Evolutionary conservation across 2,797 vertebrate species (phyloP), one percentile per base, ranked within the genome.

Genomic region (Synanceia verrucosa): DNA sequence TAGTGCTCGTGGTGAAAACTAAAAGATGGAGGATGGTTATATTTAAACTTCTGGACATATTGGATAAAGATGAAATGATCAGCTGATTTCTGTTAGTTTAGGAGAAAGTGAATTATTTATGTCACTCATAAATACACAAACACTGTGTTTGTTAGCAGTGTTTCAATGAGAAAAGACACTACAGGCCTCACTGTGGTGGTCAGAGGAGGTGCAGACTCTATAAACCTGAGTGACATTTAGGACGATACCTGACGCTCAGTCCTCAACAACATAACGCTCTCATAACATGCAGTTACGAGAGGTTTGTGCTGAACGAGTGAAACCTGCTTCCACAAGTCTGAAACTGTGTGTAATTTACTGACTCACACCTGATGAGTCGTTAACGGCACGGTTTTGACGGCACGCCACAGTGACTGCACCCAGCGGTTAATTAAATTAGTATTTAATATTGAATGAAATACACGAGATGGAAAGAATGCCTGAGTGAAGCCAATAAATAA

Each of bases 311-410:
- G 43, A 79, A 50, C 63, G 62, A 78, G 43, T 68, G 55, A 82
- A 90, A 85, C 89, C 28, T 88, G 89, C 76, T 56, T 76, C 79
- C 78, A 89, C 89, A 89, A 78, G 86, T 76, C 81, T 88, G 83
- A 76, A 78, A 70, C 74, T 47, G 64, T 29, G 69, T 71, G 73
- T 68, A 73, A 76, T 81, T 83, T 51, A 63, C 46, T 68, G 23
- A 84, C 76, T 83, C 76, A 70, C n/a, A 53, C 43, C 24, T 62
- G 55, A 73, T 59, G 74, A 84, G 65, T 88, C 65, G 79, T 66
- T 65, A 62, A 26, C 43, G n/a, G n/a, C n/a, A n/a, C n/a, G n/a
- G n/a, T n/a, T 57, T 65, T 29, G 31, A 79, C 29, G 60, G 61
- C 70, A 72, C 55, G 82, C 60, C 52, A 51, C 48, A 34, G 53